These are phyloP conservation scores for Dunckerocampus dactyliophorus DNA, from an alignment of 2,113 vertebrate species.

Conservation along the genomic window DNA sequence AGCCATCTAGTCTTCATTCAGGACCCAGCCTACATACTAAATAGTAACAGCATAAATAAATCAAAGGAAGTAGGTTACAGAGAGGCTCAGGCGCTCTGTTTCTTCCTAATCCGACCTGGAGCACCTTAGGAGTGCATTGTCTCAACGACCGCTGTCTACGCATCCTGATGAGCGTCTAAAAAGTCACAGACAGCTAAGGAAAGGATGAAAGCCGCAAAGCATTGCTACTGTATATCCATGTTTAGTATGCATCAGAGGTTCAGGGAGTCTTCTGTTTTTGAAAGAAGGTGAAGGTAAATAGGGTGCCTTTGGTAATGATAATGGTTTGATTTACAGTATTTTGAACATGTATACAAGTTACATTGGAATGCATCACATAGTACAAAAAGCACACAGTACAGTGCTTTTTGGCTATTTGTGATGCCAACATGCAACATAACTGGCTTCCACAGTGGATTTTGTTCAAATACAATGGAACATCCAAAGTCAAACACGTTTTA, in stretches of 20 bases:
- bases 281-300: neutral
- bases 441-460: no score
- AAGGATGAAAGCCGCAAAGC: slow-evolving; percentile 24
- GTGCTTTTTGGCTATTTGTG: neutral
- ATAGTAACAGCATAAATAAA: slow-evolving; percentile 38
- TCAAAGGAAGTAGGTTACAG: slow-evolving; percentile 39
- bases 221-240: slow-evolving; percentile 17
- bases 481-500: no score
- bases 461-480: no score
- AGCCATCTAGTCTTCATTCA: slow-evolving; percentile 12
- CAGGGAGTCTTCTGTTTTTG: no score
- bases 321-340: no score
- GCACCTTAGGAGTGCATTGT: slow-evolving; percentile 1
- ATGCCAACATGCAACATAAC: no score
- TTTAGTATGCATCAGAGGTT: slow-evolving; percentile 49
- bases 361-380: no score
- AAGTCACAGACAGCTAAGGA: slow-evolving; percentile 45
- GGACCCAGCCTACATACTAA: slow-evolving; percentile 24
- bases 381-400: no score
- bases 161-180: slow-evolving; percentile 60
- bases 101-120: no score
- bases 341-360: no score
- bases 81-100: no score
- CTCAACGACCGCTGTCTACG: slow-evolving; percentile 9
- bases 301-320: no score